Base-by-base conservation (phyloP, 1,140 invertebrate species). In the Ips typographus region DNA sequence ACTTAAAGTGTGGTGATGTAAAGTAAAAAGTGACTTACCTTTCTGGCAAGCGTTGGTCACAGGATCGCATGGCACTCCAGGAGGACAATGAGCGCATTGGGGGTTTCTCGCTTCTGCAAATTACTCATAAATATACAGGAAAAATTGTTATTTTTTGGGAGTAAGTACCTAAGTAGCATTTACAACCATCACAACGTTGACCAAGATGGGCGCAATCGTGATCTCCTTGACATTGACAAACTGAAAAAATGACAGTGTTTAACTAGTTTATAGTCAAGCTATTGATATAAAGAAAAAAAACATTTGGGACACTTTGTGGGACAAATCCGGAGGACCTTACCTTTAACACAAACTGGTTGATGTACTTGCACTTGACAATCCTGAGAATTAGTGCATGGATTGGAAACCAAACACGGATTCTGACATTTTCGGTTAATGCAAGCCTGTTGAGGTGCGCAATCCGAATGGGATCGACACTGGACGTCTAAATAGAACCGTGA, bases 291-390 rank as follows among this genome's bases (percentile, higher is more conserved):
- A 49, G 43, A 44, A 8, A 22, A 22, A 22, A 22, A 22, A 22
- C 22, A 22, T 22, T 22, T 22, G 22, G 22, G 22, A 22, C 22
- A 0, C 22, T 22, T 22, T 22, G 22, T 22, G 22, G 22, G 22
- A 22, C 22, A 22, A 22, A 22, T 22, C 22, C 22, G 22, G 22
- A 22, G 22, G 22, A 22, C 22, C 22, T 22, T 84, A 91, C 91
- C 89, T 86, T 89, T 88, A 37, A 90, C 85, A 76, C 92, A 94
- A 59, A 91, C 85, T 39, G 92, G 89, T 76, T 90, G 87, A 80
- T 94, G 92, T 75, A 90, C 82, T 72, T 90, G 82, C 38, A 93
- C 90, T 72, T 88, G 88, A 78, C 92, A 94, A 53, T 90, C 88
- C 68, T 92, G 84, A 40, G 84, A 77, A 44, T 80, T 77, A 22